These are phyloP conservation scores for Cervus canadensis DNA, from an alignment of 2,113 vertebrate species.

Conservation along the genomic window DNA sequence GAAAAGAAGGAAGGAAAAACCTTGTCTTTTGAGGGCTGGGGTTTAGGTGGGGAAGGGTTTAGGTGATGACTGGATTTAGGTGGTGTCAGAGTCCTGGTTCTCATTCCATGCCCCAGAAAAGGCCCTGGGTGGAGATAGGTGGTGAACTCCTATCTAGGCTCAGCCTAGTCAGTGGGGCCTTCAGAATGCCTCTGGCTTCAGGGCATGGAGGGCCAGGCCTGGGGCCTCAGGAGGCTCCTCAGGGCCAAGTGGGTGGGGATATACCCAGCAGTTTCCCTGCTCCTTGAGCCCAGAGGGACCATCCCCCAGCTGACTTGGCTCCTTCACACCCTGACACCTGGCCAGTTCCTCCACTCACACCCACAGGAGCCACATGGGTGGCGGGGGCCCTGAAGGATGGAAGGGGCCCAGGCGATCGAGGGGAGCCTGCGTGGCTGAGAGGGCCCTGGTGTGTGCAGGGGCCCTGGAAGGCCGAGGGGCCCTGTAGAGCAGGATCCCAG, in stretches of 20 bases:
- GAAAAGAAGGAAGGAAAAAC: neutral
- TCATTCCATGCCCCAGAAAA: neutral
- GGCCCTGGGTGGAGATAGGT: neutral
- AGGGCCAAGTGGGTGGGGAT: neutral
- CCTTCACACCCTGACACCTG: neutral
- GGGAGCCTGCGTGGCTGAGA: neutral
- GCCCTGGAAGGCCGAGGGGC: neutral
- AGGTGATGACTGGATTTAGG: neutral
- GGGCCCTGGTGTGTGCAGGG: neutral
- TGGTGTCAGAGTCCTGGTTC: neutral
- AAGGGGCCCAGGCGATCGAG: neutral
- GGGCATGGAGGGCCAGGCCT: neutral
- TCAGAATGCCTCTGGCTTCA: neutral
- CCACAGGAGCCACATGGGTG: neutral
- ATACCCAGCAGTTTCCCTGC: neutral
- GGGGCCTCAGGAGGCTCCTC: neutral
- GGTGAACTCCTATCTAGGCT: neutral
- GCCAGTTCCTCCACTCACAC: neutral
- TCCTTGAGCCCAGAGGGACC: neutral
- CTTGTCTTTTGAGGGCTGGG: neutral
- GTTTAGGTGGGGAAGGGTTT: neutral
- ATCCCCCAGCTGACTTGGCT: neutral
- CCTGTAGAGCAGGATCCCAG: neutral
- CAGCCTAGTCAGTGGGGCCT: neutral
- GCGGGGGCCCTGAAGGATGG: neutral